These are phyloP conservation scores for Lasius platythorax DNA, from an alignment of 2,888 invertebrate genomes.

Conservation along the genomic window DNA sequence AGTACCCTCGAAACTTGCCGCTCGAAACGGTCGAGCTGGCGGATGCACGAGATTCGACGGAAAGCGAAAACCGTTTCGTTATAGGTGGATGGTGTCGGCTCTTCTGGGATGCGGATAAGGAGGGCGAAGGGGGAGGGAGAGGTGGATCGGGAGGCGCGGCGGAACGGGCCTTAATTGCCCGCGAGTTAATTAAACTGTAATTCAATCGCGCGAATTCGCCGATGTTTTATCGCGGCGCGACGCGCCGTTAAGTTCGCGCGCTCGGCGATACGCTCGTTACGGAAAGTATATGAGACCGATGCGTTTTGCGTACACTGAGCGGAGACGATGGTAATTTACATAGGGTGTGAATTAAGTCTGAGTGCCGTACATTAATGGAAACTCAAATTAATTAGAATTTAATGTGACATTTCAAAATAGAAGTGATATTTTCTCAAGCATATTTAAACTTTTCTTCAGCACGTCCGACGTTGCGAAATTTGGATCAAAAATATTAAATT, in stretches of 20 bases:
- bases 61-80: constrained; percentile 74
- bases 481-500: background rate
- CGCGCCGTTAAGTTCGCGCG: constrained; percentile 74
- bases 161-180: constrained; percentile 82
- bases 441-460: background rate
- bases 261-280: constrained; percentile 74
- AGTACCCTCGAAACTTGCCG: constrained; percentile 80
- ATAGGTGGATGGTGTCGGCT: constrained; percentile 67
- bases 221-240: constrained; percentile 83
- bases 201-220: constrained; percentile 85
- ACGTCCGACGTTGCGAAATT: background rate
- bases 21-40: constrained; percentile 72
- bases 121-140: background rate
- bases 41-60: constrained; percentile 79
- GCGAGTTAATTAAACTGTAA: constrained; percentile 85
- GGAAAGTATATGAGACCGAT: constrained; percentile 67
- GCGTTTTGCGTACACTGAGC: constrained; percentile 46
- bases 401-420: constrained; percentile 15
- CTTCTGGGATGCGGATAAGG: constrained; percentile 45
- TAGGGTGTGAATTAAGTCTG: constrained; percentile 48
- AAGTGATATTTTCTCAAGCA: constrained; percentile 12
- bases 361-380: constrained; percentile 50
- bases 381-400: constrained; percentile 40
- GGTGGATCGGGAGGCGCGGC: constrained; percentile 37
- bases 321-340: constrained; percentile 49